Evolutionary conservation across 2,113 vertebrate genomes (phyloP).

Genomic region (Panurus biarmicus): DNA sequence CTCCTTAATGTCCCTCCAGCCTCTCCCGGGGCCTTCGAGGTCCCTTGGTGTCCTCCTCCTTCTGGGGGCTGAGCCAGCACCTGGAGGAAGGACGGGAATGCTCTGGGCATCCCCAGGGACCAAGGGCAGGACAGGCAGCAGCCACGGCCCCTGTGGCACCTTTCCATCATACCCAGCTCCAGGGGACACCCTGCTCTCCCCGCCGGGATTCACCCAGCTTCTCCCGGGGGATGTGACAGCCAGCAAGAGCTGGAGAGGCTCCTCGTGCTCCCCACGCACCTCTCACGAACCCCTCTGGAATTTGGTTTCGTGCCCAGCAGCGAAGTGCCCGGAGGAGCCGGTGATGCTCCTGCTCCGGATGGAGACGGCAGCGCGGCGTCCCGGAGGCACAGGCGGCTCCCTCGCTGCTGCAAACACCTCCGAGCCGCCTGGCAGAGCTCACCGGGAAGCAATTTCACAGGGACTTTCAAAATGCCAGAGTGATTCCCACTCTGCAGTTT

Average conservation of each 20-base stretch:
- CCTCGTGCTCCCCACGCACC: background rate
- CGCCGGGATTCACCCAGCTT: background rate
- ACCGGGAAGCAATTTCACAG: background rate
- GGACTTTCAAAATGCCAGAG: background rate
- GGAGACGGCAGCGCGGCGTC: fast-evolving
- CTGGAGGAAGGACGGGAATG: background rate
- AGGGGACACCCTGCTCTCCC: background rate
- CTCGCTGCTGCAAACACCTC: background rate
- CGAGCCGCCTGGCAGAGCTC: background rate
- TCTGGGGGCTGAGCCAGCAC: background rate
- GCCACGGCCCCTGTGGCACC: fast-evolving
- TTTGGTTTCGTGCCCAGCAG: background rate
- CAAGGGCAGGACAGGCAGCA: background rate
- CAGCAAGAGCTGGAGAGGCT: background rate
- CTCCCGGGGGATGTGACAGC: background rate
- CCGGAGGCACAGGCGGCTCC: background rate
- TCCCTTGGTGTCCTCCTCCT: background rate
- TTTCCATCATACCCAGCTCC: fast-evolving
- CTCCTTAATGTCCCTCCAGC: background rate
- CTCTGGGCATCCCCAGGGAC: background rate
- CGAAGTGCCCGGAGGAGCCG: background rate
- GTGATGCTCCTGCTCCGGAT: fast-evolving
- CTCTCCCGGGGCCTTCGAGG: too few relatives aligned
- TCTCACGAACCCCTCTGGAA: fast-evolving
- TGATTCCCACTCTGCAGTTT: background rate